Conservation (phyloP, 2,113 vertebrate genomes). For the Chaetodon auriga region DNA sequence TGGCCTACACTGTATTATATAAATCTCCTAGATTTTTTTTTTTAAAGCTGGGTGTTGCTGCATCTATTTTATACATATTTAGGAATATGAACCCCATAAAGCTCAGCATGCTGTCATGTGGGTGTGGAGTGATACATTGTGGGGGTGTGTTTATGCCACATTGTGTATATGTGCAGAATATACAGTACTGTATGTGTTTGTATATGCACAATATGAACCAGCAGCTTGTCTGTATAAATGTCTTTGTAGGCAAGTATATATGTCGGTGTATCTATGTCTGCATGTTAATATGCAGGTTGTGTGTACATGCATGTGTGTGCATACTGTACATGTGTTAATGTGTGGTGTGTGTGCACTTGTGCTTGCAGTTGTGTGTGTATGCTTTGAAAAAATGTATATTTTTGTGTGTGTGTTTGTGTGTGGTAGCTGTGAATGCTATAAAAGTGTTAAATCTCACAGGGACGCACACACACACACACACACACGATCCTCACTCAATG, state of each 20-base stretch:
- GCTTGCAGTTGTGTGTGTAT: not conserved
- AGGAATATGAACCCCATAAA: not conserved
- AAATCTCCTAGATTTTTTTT: no score
- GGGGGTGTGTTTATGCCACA: conserved; percentile 6
- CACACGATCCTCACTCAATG: not conserved
- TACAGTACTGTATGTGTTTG: not conserved
- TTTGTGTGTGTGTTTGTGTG: conserved; percentile 1
- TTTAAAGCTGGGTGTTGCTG: not conserved
- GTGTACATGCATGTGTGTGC: not conserved
- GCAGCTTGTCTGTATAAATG: not conserved
- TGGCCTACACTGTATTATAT: no score
- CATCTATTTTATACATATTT: not conserved
- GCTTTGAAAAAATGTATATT: not conserved
- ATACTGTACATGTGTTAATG: not conserved
- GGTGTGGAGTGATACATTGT: not conserved
- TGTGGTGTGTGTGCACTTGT: not conserved
- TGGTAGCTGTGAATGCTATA: not conserved
- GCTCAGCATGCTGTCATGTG: not conserved
- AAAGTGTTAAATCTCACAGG: not conserved
- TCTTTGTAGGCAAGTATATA: not conserved
- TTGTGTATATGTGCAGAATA: not conserved
- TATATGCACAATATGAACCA: not conserved
- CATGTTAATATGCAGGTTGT: not conserved
- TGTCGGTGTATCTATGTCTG: not conserved
- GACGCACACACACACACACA: not conserved